phyloP scores from a whole-genome alignment of 2,888 invertebrate genomes.

The Morinoia aosen region DNA sequence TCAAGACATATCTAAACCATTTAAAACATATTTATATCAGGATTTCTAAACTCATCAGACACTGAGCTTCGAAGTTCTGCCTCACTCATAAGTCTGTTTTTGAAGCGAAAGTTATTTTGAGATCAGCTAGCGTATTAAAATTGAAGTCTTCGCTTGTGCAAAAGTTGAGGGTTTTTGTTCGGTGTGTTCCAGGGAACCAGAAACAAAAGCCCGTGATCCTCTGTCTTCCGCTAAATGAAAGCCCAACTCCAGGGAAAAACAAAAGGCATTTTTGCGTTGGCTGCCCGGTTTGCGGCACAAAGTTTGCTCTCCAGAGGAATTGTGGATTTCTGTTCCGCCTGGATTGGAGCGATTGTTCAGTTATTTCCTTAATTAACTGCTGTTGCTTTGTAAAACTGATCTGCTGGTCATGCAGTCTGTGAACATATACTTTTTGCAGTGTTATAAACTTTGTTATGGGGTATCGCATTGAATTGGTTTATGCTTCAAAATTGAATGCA shows the following conservation, averaged over 20 bases:
- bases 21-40: neutral
- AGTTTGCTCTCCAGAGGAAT: neutral
- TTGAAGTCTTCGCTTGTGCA: neutral
- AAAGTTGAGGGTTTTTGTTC: conserved; percentile 5
- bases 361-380: neutral
- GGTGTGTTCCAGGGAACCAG: neutral
- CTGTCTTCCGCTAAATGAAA: conserved; percentile 28
- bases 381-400: neutral
- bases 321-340: conserved; percentile 12
- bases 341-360: neutral
- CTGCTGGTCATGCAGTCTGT: neutral
- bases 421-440: too few relatives aligned
- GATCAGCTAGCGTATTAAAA: conserved; percentile 21
- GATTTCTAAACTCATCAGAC: neutral
- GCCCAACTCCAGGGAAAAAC: conserved; percentile 15
- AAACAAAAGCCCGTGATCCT: conserved; percentile 24
- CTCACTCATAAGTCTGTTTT: neutral
- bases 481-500: neutral
- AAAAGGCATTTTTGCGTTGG: neutral
- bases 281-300: neutral
- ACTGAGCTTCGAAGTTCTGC: neutral
- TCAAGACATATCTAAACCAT: neutral
- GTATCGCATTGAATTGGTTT: neutral
- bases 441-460: too few relatives aligned
- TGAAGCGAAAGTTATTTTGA: neutral